phyloP scores from a whole-genome alignment of 2,888 invertebrate species.

The Orthosia incerta region DNA sequence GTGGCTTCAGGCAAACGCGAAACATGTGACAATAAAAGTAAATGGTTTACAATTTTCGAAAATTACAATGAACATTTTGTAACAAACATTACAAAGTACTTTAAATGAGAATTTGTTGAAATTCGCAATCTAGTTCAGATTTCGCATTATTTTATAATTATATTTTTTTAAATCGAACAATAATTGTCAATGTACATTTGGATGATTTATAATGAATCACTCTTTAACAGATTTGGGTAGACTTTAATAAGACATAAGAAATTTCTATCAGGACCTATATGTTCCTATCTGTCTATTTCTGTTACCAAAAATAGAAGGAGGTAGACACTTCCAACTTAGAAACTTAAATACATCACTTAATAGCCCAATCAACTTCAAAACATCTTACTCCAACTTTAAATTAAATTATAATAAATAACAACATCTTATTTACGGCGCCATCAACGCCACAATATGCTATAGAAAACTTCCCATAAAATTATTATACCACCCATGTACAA shows the following conservation, averaged over 20 bases:
- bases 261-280: too few relatives aligned
- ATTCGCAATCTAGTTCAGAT: background rate
- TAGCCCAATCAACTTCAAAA: conserved; percentile 31
- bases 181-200: too few relatives aligned
- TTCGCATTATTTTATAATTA: too few relatives aligned
- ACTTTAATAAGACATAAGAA: too few relatives aligned
- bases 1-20: background rate
- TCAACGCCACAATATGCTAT: conserved; percentile 36
- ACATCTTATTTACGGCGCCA: conserved; percentile 45
- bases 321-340: background rate
- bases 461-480: conserved; percentile 54
- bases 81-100: background rate
- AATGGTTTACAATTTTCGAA: background rate
- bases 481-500: conserved; percentile 68
- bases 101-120: background rate
- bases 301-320: background rate
- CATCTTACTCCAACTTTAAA: conserved; percentile 42
- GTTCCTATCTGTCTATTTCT: too few relatives aligned
- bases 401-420: conserved; percentile 57
- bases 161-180: too few relatives aligned
- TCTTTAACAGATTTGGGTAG: too few relatives aligned
- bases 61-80: background rate
- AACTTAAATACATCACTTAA: background rate
- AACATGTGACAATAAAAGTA: background rate
- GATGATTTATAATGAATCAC: too few relatives aligned